Percentiles rank a stretch among this genome's conserved stretches.
These are phyloP conservation scores for Bugulina stolonifera DNA, from an alignment of 2,888 invertebrate species.

Conservation along the genomic window DNA sequence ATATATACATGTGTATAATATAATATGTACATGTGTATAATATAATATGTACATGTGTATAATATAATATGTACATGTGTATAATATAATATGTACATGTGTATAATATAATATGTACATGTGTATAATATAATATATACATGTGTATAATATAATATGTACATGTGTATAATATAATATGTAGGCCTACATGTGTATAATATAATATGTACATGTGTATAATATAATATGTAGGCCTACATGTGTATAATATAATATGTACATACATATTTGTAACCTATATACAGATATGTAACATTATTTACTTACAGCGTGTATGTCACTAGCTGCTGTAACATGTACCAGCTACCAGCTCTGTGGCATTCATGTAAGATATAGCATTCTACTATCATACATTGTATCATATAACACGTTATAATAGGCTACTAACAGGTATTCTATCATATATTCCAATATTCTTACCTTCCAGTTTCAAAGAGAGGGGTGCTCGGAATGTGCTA, in stretches of 20 bases:
- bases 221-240: background rate
- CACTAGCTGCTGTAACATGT: no score
- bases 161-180: background rate
- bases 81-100: no score
- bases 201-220: background rate
- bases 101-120: no score
- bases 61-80: background rate
- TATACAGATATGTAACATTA: no score
- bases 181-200: background rate
- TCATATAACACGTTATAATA: no score
- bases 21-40: background rate
- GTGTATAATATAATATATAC: background rate
- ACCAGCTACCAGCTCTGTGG: background rate
- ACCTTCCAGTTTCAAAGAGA: conserved; percentile 75
- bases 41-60: background rate
- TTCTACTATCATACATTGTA: no score
- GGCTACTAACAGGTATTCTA: no score
- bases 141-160: background rate
- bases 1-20: background rate
- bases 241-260: no score
- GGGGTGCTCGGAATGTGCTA: conserved; percentile 82
- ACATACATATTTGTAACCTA: no score
- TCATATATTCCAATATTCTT: no score
- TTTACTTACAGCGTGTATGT: no score
- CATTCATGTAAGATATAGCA: no score